Evolutionary conservation across 2,113 vertebrate species (phyloP).

Genomic region (Cololabis saira): DNA sequence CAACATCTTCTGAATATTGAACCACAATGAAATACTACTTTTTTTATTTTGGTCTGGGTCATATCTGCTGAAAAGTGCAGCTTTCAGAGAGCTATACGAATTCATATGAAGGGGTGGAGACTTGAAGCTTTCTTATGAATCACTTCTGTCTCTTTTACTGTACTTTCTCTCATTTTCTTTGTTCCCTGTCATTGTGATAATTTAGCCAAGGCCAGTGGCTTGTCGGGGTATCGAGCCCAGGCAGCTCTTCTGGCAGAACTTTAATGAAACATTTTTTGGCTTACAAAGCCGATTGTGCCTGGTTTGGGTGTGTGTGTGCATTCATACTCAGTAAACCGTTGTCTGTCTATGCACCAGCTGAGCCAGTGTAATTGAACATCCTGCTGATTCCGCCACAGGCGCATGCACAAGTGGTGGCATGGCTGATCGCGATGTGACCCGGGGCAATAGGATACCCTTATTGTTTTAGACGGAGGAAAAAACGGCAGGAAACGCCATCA

Average conservation of each 20-base stretch:
- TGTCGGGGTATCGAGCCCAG: constrained; percentile 47
- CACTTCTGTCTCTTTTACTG: constrained; percentile 3
- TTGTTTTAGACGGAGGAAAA: constrained; percentile 18
- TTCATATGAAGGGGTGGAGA: constrained; percentile 12
- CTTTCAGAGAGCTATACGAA: not conserved
- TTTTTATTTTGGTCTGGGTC: not conserved
- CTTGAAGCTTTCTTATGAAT: constrained; percentile 28
- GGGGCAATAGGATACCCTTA: constrained; percentile 41
- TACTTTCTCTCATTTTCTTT: constrained; percentile 27
- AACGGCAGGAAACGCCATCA: constrained; percentile 32
- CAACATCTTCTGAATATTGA: not conserved
- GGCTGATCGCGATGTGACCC: constrained; percentile 19
- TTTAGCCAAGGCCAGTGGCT: constrained; percentile 48
- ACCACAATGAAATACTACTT: not conserved
- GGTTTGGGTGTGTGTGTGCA: constrained; percentile 12
- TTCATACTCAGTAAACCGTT: constrained; percentile 34
- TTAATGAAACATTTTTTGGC: constrained; percentile 64
- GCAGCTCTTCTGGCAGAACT: constrained; percentile 57
- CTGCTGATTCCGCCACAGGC: constrained; percentile 61
- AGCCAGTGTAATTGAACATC: constrained; percentile 68
- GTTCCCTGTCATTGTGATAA: constrained; percentile 18
- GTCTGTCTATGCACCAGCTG: constrained; percentile 42
- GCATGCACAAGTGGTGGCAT: constrained; percentile 8
- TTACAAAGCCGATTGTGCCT: constrained; percentile 17
- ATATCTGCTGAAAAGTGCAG: not conserved